A percentile compares a stretch with the other conserved stretches of the same genome.
phyloP scores from a whole-genome alignment of 2,113 vertebrate genomes.

The Tapirus terrestris region DNA sequence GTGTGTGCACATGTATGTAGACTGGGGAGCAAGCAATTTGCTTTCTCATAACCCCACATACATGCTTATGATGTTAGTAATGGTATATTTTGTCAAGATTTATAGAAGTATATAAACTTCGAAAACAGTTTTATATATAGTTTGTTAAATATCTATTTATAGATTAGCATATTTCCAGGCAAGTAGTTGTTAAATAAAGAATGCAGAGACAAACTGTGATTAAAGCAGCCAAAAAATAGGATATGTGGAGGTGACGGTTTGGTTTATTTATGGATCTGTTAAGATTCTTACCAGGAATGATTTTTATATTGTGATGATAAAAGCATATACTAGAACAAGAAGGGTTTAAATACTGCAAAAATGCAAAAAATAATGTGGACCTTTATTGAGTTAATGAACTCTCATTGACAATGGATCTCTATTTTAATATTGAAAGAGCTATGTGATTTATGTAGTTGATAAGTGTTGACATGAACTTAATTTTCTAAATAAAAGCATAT shows the following conservation, averaged over 20 bases:
- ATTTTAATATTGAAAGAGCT: background rate
- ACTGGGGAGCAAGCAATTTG: background rate
- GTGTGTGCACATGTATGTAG: background rate
- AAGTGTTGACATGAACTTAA: background rate
- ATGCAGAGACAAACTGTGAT: background rate
- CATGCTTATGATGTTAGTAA: background rate
- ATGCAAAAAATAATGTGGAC: background rate
- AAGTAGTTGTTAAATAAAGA: constrained; percentile 49
- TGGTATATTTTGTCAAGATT: background rate
- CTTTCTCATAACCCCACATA: background rate
- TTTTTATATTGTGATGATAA: background rate
- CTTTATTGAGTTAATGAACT: background rate
- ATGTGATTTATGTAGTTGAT: background rate
- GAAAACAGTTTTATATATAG: background rate
- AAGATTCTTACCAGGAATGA: constrained; percentile 23
- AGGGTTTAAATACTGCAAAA: background rate
- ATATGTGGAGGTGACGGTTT: background rate
- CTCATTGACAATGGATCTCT: background rate
- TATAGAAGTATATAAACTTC: background rate
- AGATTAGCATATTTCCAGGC: background rate
- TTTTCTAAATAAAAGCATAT: constrained; percentile 2
- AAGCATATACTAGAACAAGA: background rate
- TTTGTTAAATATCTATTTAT: constrained; percentile 11
- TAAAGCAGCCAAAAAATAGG: background rate
- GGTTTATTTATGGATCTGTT: constrained; percentile 40